Evolutionary conservation across 1,140 invertebrate genomes (phyloP).

Genomic region (Hylaeus anthracinus): DNA sequence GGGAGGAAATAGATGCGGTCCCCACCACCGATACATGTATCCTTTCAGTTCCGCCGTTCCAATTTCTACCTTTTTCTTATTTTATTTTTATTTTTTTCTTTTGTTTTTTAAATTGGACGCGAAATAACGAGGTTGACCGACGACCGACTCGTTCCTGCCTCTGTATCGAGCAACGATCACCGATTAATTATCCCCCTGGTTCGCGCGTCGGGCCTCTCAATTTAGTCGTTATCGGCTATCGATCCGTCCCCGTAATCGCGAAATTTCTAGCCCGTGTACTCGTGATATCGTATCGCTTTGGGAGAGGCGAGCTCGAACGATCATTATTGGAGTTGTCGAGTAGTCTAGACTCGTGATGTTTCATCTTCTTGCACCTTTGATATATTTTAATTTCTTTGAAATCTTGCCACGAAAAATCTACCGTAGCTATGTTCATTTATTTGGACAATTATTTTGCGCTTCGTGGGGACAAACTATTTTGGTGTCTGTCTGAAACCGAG

Average conservation of each 20-base stretch:
- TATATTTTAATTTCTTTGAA: no score
- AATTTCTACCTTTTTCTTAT: neutral
- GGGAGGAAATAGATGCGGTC: constrained; percentile 32
- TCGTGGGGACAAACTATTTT: no score
- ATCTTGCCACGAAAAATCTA: no score
- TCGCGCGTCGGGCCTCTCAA: neutral
- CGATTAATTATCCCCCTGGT: constrained; percentile 2
- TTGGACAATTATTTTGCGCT: no score
- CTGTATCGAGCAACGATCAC: neutral
- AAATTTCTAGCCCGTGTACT: neutral
- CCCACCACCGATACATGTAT: constrained; percentile 12
- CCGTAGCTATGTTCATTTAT: no score
- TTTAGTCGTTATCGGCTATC: neutral
- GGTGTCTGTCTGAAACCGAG: no score
- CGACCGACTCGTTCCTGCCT: neutral
- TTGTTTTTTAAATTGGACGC: neutral
- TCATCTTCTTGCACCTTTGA: no score
- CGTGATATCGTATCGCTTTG: no score
- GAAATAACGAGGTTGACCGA: constrained; percentile 35
- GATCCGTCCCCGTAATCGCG: neutral
- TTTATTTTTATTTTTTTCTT: neutral
- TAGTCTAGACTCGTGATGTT: no score
- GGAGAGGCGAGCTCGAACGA: no score
- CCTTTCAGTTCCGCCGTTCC: neutral
- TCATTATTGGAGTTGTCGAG: no score